Evolutionary conservation across 2,888 invertebrate species (phyloP), one percentile per base, ranked within the genome.

Genomic region (Dinocampus coccinellae): DNA sequence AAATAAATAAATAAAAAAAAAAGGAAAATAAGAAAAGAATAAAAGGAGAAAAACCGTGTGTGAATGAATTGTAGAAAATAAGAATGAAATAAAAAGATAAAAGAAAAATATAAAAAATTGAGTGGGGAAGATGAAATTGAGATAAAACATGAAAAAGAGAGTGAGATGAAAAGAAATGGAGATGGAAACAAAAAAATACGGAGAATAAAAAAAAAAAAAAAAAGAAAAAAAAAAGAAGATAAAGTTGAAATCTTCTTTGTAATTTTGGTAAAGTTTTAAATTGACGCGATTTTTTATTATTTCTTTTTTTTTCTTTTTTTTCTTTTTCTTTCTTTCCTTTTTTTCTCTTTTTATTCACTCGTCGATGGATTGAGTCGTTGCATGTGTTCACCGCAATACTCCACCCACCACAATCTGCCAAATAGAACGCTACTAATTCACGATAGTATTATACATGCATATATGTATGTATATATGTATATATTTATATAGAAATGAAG

Each of bases 211-310:
- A 39, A 58, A 29, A 55, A 33, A 34, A 24, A 1, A 13, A 42
- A 53, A 22, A 64, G 33, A 64, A 39, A 55, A 71, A 33, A 22
- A 26, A 52, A 34, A 4, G 29, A 39, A 33, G 7, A 13, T 42
- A 61, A 55, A 47, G 39, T 66, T 26, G 53, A 36, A 60, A 70
- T 52, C 52, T 34, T 70, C 65, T 60, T 39, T 55, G 34, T 39
- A 33, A 29, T 63, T 22, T 26, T 24, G 7, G 26, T 42, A 22
- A 29, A 47, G 47, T 47, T 47, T 36, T 64, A n/a, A 29, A 64
- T 62, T 58, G 36, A 26, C 22, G 34, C 11, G 34, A 67, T 47
- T 62, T 53, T 62, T 64, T 22, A 33, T 63, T 20, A 26, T 11
- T 22, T 36, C 4, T 39, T 33, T 62, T 33, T 36, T 55, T 29